Percentiles rank a stretch among this genome's conserved stretches.
phyloP scores from a whole-genome alignment of 1,140 invertebrate genomes.

The Mya arenaria region DNA sequence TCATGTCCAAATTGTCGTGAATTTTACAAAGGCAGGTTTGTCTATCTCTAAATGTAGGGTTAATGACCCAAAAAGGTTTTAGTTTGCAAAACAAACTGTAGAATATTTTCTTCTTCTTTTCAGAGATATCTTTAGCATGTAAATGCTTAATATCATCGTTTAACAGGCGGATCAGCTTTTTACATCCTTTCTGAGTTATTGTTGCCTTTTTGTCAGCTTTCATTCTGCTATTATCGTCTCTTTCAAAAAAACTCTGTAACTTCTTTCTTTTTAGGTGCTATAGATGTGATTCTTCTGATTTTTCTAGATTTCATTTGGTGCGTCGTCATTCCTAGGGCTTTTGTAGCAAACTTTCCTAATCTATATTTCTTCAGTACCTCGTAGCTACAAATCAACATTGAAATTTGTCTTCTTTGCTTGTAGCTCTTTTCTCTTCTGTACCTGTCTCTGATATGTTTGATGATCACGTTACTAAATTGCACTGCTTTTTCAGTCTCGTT shows the following conservation, averaged over 20 bases:
- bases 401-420: not conserved
- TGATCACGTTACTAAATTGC: not conserved
- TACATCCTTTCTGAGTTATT: not conserved
- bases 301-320: not conserved
- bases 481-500: not conserved
- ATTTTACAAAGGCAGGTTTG: slow-evolving; percentile 57
- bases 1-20: slow-evolving; percentile 75
- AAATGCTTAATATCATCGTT: slow-evolving; percentile 8
- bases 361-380: not conserved
- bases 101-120: not conserved
- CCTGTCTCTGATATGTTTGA: not conserved
- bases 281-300: too few species aligned
- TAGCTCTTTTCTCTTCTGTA: not conserved
- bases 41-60: not conserved
- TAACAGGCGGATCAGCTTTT: not conserved
- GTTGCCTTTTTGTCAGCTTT: slow-evolving; percentile 12
- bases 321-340: not conserved
- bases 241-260: not conserved
- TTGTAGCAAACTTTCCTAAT: not conserved
- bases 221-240: slow-evolving; percentile 13
- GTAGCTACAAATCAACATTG: not conserved
- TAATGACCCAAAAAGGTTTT: not conserved
- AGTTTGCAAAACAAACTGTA: slow-evolving; percentile 9
- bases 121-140: not conserved
- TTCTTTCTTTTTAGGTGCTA: slow-evolving; percentile 11